Evolutionary conservation across 1,140 invertebrate genomes (phyloP), one percentile per base, ranked within the genome.

Genomic region (Drosophila mauritiana): DNA sequence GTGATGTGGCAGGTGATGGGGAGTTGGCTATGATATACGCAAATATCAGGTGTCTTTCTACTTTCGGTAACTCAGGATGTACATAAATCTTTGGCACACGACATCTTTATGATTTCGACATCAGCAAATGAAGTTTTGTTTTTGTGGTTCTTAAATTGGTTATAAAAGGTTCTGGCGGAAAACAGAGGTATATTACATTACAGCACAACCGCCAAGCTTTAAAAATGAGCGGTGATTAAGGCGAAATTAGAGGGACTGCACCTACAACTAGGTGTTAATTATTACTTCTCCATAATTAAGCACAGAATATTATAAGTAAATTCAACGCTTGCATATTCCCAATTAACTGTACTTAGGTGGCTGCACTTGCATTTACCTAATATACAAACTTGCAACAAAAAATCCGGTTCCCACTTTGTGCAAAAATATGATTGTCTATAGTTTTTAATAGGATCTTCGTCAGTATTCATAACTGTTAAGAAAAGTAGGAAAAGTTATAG

Each of bases 261-360:
- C 49, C 49, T 31, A 20, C 17, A 52, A 52, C 27, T 52, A 52
- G 49, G 31, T 52, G 31, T 11, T 20, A 17, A 34, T 52, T 36
- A 20, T 52, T 20, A 3, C 3, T 17, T 36, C 34, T 34, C 8
- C n/a, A 36, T 20, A 36, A 52, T 52, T 20, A 52, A 52, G 36
- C 4, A 36, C 31, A 12, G 36, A 36, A 36, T 51, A 17, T 51
- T 27, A 17, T 17, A 15, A 7, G 48, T 0, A 1, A 25, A 17
- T 17, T 11, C 10, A 17, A 51, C 36, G 31, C 49, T 31, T 51
- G 27, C n/a, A 34, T 34, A 49, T 31, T 11, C 27, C 15, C n/a
- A 51, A 51, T 51, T 51, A 51, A 15, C 25, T 36, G 12, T 36
- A 52, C 36, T 52, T 52, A 20, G 25, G 27, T 51, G n/a, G n/a